Percentiles rank a stretch among this genome's conserved stretches.
Conservation (phyloP, 2,888 invertebrate species). For the Rhingia campestris region DNA sequence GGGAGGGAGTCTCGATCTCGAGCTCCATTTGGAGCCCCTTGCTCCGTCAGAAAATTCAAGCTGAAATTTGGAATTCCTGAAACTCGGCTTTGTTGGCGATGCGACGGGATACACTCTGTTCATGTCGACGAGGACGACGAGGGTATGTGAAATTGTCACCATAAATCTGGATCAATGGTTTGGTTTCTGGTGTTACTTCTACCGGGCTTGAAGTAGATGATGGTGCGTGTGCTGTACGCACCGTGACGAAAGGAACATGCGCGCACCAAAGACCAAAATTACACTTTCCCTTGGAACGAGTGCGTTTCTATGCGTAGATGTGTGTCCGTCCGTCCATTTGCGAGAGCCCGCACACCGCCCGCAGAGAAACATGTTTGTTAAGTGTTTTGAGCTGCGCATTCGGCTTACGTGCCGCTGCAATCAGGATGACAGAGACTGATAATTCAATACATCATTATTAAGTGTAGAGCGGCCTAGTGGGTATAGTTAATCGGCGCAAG, state of each 20-base stretch:
- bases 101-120: slow-evolving; percentile 6
- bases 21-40: slow-evolving; percentile 12
- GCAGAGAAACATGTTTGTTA: slow-evolving; percentile 57
- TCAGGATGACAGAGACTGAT: slow-evolving; percentile 72
- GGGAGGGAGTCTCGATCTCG: slow-evolving; percentile 12
- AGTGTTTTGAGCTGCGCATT: slow-evolving; percentile 69
- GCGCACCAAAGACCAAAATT: slow-evolving; percentile 46
- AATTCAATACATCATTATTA: slow-evolving; percentile 73
- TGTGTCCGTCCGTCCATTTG: background rate
- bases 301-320: background rate
- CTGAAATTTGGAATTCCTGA: slow-evolving; percentile 49
- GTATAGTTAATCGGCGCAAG: slow-evolving; percentile 23
- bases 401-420: slow-evolving; percentile 49
- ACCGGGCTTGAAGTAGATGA: background rate
- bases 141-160: slow-evolving; percentile 61
- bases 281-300: slow-evolving; percentile 61
- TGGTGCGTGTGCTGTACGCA: background rate
- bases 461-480: slow-evolving; percentile 33
- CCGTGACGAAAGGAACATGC: slow-evolving; percentile 22
- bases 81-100: slow-evolving; percentile 14
- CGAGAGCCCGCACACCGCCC: background rate
- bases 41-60: background rate
- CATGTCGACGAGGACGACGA: slow-evolving; percentile 27
- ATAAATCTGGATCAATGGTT: slow-evolving; percentile 70
- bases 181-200: slow-evolving; percentile 50